Evolutionary conservation across 64 coral and sea anemone species (phyloP).

Genomic region (Catalaphyllia jardinei): DNA sequence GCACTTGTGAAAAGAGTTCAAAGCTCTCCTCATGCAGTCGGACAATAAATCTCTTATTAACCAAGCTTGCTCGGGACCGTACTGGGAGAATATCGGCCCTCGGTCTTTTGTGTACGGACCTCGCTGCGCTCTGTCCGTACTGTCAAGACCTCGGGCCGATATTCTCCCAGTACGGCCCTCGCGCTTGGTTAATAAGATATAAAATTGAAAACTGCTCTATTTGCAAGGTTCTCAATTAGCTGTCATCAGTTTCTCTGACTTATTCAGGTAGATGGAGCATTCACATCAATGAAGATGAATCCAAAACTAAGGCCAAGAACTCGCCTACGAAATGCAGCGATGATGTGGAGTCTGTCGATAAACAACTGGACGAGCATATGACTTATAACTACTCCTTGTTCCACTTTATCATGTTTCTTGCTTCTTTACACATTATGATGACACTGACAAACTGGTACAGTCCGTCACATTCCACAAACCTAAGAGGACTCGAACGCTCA

Average conservation of each 20-base stretch:
- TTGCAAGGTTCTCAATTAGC: neutral
- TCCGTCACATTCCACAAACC: conserved; percentile 32
- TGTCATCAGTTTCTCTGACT: neutral
- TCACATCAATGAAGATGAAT: neutral
- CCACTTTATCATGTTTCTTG: conserved; percentile 86
- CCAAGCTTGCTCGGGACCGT: too few species aligned
- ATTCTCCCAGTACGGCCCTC: too few species aligned
- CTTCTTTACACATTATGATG: conserved; percentile 85
- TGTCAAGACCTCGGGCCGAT: too few species aligned
- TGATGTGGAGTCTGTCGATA: neutral
- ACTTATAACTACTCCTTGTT: conserved; percentile 89
- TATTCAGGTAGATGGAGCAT: conserved; percentile 42
- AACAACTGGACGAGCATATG: neutral
- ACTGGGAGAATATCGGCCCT: too few species aligned
- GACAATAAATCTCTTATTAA: too few species aligned
- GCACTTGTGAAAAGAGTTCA: too few species aligned
- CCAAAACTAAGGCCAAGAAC: neutral
- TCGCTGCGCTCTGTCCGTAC: too few species aligned
- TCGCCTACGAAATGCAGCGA: neutral
- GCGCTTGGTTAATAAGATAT: too few species aligned
- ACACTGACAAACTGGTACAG: conserved; percentile 92
- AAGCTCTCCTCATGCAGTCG: too few species aligned
- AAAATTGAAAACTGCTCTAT: too few species aligned
- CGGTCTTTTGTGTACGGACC: too few species aligned
- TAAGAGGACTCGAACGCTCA: conserved; percentile 48